Conservation (phyloP, 2,888 invertebrate species). For the Labia minor region DNA sequence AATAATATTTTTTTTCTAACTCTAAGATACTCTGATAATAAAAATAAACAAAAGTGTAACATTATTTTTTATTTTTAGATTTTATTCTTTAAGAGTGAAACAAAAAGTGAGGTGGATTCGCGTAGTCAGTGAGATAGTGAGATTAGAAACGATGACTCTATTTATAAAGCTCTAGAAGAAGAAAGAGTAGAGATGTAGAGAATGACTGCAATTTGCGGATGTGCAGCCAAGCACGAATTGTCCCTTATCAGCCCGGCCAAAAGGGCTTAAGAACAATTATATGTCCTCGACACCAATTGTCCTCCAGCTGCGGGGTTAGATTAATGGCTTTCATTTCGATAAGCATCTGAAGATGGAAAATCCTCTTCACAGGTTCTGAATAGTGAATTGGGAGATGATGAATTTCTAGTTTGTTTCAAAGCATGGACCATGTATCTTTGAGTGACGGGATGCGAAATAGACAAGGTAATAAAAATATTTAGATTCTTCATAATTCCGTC, state of each 20-base stretch:
- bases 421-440: no score
- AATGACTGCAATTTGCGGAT: not conserved
- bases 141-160: not conserved
- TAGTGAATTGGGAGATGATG: no score
- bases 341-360: not conserved
- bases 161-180: not conserved
- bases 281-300: slow-evolving; percentile 7
- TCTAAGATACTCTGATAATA: no score
- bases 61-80: no score
- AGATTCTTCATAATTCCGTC: no score
- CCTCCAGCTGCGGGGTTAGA: not conserved
- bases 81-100: no score
- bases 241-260: not conserved
- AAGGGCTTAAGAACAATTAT: not conserved
- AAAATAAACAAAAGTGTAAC: no score
- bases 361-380: not conserved
- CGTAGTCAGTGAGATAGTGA: not conserved
- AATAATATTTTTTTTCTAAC: no score
- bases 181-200: not conserved
- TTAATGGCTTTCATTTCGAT: not conserved
- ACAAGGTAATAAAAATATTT: no score
- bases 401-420: no score
- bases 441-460: no score
- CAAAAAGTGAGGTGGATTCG: not conserved
- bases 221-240: slow-evolving; percentile 13